Evolutionary conservation across 1,140 invertebrate genomes (phyloP).

Genomic region (Drosophila neocordata): DNA sequence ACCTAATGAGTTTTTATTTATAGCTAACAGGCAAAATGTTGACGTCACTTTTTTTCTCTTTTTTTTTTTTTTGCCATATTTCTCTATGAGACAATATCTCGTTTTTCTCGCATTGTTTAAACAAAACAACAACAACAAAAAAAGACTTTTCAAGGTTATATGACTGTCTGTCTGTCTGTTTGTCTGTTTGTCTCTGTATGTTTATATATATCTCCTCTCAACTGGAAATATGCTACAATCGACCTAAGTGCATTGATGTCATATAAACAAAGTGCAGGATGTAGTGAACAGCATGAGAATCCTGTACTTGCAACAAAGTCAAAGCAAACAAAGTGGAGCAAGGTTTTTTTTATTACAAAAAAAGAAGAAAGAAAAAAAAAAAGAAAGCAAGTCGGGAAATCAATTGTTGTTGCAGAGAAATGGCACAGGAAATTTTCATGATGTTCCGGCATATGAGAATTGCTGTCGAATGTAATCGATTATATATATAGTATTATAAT

Average conservation of each 20-base stretch:
- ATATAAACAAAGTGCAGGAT: slow-evolving; percentile 6
- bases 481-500: not conserved
- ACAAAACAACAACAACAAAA: slow-evolving; percentile 7
- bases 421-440: slow-evolving; percentile 6
- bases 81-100: slow-evolving; percentile 58
- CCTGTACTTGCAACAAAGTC: not conserved
- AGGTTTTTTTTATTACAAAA: not conserved
- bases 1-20: slow-evolving; percentile 67
- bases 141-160: not conserved
- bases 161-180: not conserved
- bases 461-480: not conserved
- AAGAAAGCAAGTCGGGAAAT: not conserved
- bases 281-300: not conserved
- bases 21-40: slow-evolving; percentile 45
- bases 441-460: slow-evolving; percentile 2
- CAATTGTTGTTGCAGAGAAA: slow-evolving; percentile 2
- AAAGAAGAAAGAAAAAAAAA: too few relatives aligned
- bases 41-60: slow-evolving; percentile 22
- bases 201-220: not conserved
- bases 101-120: slow-evolving; percentile 35
- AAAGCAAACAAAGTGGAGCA: not conserved
- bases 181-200: too few relatives aligned
- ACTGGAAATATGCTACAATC: not conserved
- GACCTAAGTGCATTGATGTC: not conserved
- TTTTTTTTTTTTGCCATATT: slow-evolving; percentile 33